Evolutionary conservation across 2,888 invertebrate species (phyloP), one percentile per base, ranked within the genome.

Genomic region (Amorpha juglandis): DNA sequence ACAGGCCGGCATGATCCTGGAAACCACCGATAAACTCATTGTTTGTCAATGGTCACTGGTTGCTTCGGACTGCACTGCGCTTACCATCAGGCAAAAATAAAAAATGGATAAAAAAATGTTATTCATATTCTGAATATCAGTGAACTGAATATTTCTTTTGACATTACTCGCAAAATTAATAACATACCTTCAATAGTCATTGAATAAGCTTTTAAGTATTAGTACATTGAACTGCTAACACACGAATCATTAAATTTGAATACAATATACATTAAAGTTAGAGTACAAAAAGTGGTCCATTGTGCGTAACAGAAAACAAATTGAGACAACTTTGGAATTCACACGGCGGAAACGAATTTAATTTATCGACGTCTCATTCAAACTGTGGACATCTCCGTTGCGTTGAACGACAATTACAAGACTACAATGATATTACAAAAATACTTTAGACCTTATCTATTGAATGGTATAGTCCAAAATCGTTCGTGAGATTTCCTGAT

Each of bases 301-400:
- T 87, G 77, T 86, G 71, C 69, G 72, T 81, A 83, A 86, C 79
- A 80, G 87, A 86, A 78, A 90, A 92, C 91, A 92, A 92, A 92
- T 92, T 91, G 89, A 90, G 89, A 88, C 81, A 84, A 90, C 90
- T 87, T 89, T 85, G 80, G 85, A 88, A 89, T 86, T 90, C 87
- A 86, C 86, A 86, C 82, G 83, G 92, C 92, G 91, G 92, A 92
- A 92, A 87, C 88, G 78, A 90, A 92, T 92, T 92, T 92, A 91
- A 92, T 93, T 93, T 93, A 93, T 93, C 81, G 92, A 90, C 83
- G 86, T 87, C 88, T 88, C 86, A 88, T 91, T 91, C 88, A 85
- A 85, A 88, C 80, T 81, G 82, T 74, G 80, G 82, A 84, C 82
- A 80, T 84, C 87, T 87, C 82, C 80, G 82, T 89, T 88, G 86